Evolutionary conservation across 1,140 invertebrate species (phyloP), one percentile per base, ranked within the genome.

Genomic region (Helicorthomorpha holstii): DNA sequence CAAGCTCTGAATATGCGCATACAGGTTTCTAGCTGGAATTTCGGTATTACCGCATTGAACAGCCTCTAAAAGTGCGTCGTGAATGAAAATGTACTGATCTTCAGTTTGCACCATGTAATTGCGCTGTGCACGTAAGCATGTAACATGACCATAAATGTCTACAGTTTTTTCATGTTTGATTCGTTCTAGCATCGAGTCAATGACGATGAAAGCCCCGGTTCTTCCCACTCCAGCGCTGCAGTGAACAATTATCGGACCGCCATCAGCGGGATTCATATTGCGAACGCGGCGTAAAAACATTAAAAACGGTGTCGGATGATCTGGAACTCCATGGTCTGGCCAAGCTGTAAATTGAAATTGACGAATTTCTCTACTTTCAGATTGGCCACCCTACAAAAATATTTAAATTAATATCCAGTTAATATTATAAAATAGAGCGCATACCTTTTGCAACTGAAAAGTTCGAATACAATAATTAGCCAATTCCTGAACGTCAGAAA

Each of bases 71-170:
- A 96, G 75, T 4, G 92, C 82, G 65, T 99, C 95, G 65, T 99
- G 93, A 57, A 98, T 98, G 70, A 99, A 99, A 51, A 98, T 92
- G 66, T 99, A 99, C 67, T 99, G 96, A 66, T 98, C 95, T 67
- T 98, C 95, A 0, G 95, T 98, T 69, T 69, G 71, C 26, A 80
- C 77, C 90, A 95, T 96, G 65, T 95, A 96, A 64, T 94, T 94
- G 49, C 96, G 77, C 67, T 99, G 96, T 12, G 93, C 88, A 52
- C 96, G 76, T 22, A 99, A 72, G 63, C 90, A 94, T 2, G 93
- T 98, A 2, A 98, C 94, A 71, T 97, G 93, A 2, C 94, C 95
- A 64, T 98, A 98, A 53, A 99, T 96, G 65, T 99, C 95, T 4
- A 98, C 85, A 50, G 89, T 93, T 64, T 92, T 93, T 63, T 98